These are phyloP conservation scores for Lithophane leautieri DNA, from an alignment of 2,888 invertebrate species.

Conservation along the genomic window DNA sequence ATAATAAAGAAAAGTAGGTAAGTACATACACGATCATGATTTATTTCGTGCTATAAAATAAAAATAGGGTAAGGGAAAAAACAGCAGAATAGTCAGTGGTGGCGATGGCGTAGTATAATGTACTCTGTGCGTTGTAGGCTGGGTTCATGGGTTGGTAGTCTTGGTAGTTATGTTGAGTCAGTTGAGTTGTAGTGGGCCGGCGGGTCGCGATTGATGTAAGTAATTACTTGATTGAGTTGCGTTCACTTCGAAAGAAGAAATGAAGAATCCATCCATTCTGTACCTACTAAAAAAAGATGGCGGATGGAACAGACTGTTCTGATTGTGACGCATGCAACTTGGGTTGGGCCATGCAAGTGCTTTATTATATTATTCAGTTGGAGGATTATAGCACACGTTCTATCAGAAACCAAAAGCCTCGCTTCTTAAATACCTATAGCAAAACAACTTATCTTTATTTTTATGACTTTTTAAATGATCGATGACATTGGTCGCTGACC, in stretches of 20 bases:
- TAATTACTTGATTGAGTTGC: background rate
- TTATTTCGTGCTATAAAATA: background rate
- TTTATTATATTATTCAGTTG: background rate
- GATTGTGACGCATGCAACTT: constrained; percentile 7
- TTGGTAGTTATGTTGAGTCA: no score
- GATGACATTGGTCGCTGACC: constrained; percentile 3
- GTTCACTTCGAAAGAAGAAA: background rate
- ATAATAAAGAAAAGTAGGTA: background rate
- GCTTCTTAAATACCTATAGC: background rate
- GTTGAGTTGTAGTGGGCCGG: background rate
- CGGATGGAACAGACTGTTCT: constrained; percentile 8
- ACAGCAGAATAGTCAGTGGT: background rate
- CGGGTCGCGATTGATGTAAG: background rate
- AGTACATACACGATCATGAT: background rate
- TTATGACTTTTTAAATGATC: background rate
- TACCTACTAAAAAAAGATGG: constrained; percentile 22
- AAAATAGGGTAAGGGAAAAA: background rate
- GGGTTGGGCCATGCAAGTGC: background rate
- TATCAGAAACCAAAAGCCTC: background rate
- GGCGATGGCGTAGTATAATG: no score
- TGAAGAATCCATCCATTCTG: background rate
- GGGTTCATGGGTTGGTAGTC: no score
- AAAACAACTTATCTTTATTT: background rate
- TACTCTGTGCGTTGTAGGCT: no score
- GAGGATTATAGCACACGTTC: background rate